Conservation (phyloP, 1,140 invertebrate genomes). For the Drosophila athabasca region DNA sequence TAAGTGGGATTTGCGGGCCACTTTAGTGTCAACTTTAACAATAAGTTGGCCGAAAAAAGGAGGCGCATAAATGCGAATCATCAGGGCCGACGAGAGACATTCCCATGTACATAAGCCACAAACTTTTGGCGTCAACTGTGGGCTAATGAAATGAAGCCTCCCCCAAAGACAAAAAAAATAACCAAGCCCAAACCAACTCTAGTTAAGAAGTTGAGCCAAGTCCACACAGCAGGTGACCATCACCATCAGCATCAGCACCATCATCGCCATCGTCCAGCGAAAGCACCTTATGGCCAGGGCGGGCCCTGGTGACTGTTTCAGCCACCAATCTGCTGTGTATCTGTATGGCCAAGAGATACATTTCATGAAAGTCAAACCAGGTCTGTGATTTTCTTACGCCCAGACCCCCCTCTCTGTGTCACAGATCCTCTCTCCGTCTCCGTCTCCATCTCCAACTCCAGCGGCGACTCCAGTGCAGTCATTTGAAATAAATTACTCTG, state of each 20-base stretch:
- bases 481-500: constrained; percentile 78
- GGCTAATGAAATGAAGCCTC: constrained; percentile 69
- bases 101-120: constrained; percentile 28
- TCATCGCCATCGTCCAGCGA: constrained; percentile 19
- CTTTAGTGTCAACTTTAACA: constrained; percentile 81
- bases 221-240: constrained; percentile 68
- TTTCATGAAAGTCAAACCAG: constrained; percentile 68
- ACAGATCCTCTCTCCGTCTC: too few relatives aligned
- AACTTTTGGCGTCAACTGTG: constrained; percentile 65
- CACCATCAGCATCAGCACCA: not conserved
- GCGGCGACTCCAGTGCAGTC: constrained; percentile 53
- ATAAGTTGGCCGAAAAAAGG: constrained; percentile 60
- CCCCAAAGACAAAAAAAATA: constrained; percentile 16
- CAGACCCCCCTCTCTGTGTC: not conserved
- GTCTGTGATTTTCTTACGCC: constrained; percentile 31
- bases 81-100: constrained; percentile 14
- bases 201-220: constrained; percentile 61
- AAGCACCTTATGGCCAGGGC: constrained; percentile 36
- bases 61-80: constrained; percentile 17
- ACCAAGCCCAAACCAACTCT: constrained; percentile 4
- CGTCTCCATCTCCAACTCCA: not conserved
- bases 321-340: constrained; percentile 50
- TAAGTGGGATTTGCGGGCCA: constrained; percentile 78
- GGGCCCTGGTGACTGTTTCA: constrained; percentile 26
- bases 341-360: constrained; percentile 57